phyloP scores from a whole-genome alignment of 1,140 invertebrate species.

The Onthophagus taurus region DNA sequence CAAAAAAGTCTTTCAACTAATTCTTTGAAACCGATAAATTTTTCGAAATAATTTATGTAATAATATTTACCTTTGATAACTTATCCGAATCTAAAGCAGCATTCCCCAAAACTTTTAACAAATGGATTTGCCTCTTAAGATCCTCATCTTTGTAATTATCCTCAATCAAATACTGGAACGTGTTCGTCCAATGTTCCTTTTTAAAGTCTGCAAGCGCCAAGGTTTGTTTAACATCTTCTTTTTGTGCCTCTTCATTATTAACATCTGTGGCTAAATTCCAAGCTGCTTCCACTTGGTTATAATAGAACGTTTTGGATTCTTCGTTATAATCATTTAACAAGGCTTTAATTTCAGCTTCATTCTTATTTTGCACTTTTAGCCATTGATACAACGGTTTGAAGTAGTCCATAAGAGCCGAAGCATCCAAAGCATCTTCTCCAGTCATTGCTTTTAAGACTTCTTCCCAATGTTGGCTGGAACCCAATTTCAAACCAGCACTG shows the following conservation, averaged over 20 bases:
- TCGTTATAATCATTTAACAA: conserved; percentile 19
- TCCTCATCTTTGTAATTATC: conserved; percentile 18
- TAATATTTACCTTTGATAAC: conserved; percentile 18
- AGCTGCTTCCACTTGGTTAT: conserved; percentile 17
- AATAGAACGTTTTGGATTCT: conserved; percentile 14
- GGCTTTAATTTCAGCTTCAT: conserved; percentile 15
- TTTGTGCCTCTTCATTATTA: conserved; percentile 12
- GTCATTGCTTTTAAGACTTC: conserved; percentile 50
- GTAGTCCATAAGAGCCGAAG: conserved; percentile 39
- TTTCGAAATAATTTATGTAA: too few relatives aligned
- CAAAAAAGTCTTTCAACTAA: not conserved
- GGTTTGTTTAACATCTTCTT: conserved; percentile 12
- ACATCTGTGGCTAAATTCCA: conserved; percentile 26
- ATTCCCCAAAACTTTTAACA: conserved; percentile 22
- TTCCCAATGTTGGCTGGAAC: conserved; percentile 52
- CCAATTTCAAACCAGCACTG: conserved; percentile 48
- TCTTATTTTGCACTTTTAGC: conserved; percentile 19
- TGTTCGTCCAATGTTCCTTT: conserved; percentile 23
- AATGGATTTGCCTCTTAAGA: conserved; percentile 21
- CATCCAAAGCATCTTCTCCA: conserved; percentile 45
- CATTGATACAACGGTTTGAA: conserved; percentile 38
- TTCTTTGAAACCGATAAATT: not conserved
- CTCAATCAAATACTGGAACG: conserved; percentile 21
- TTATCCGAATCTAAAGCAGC: conserved; percentile 20
- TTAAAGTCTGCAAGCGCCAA: conserved; percentile 20